These are phyloP conservation scores for Polymixis lichenea DNA, from an alignment of 2,888 invertebrate genomes.

Conservation along the genomic window DNA sequence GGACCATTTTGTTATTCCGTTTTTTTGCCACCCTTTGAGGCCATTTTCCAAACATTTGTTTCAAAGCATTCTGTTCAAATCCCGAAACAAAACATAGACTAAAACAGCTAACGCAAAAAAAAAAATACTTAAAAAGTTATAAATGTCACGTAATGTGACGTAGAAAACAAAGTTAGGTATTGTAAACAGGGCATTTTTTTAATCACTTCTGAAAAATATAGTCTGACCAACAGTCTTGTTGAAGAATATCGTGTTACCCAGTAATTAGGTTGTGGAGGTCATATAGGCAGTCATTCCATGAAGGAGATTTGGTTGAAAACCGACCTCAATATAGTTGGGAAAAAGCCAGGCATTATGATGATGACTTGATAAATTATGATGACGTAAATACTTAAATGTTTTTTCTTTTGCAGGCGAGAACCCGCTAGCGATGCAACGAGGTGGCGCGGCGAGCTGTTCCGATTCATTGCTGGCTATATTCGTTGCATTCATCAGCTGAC, in stretches of 20 bases:
- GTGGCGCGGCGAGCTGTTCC: conserved; percentile 75
- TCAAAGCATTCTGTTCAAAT: not conserved
- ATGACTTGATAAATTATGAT: not conserved
- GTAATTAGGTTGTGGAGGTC: not conserved
- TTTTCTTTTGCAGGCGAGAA: conserved; percentile 85
- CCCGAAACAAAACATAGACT: not conserved
- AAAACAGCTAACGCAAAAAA: not conserved
- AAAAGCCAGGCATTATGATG: too few relatives aligned
- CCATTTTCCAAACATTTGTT: not conserved
- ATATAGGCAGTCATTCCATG: not conserved
- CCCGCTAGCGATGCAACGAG: conserved; percentile 89
- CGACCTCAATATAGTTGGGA: not conserved
- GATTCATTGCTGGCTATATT: conserved; percentile 81
- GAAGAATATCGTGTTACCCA: too few relatives aligned
- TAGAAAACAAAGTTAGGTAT: not conserved
- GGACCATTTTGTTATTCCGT: not conserved
- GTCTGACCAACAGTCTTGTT: not conserved
- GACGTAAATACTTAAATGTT: conserved; percentile 9
- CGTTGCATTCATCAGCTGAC: conserved; percentile 83
- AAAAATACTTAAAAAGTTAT: not conserved
- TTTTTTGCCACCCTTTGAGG: conserved; percentile 2
- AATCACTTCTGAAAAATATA: not conserved
- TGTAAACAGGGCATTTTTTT: not conserved
- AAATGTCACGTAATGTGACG: not conserved
- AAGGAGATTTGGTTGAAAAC: too few relatives aligned